phyloP scores from a whole-genome alignment of 2,888 invertebrate species.

The Alloplasta piceator region DNA sequence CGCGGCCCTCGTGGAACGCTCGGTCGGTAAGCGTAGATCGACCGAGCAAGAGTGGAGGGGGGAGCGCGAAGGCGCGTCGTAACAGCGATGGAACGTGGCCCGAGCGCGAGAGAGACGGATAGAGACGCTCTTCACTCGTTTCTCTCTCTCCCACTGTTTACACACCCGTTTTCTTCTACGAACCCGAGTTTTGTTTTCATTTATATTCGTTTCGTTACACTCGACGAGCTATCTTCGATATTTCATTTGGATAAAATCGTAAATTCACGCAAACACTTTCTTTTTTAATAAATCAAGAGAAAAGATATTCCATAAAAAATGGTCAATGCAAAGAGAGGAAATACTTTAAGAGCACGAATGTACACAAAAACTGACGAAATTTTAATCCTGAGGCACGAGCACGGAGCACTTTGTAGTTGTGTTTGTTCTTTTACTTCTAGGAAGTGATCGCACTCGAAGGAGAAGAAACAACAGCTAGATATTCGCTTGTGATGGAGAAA shows the following conservation, averaged over 20 bases:
- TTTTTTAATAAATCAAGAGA: too few relatives aligned
- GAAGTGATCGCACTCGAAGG: not conserved
- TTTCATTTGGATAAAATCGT: too few relatives aligned
- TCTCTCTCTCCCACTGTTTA: constrained; percentile 15
- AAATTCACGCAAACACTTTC: too few relatives aligned
- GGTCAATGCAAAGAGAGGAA: too few relatives aligned
- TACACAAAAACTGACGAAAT: constrained; percentile 1
- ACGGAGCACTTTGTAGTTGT: constrained; percentile 37
- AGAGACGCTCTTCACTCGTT: constrained; percentile 68
- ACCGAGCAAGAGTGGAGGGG: constrained; percentile 22
- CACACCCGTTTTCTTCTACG: too few relatives aligned
- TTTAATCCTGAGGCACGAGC: constrained; percentile 12
- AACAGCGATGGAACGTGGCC: too few relatives aligned
- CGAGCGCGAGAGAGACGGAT: constrained; percentile 68
- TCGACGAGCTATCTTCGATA: too few relatives aligned
- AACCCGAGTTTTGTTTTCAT: too few relatives aligned
- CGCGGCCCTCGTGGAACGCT: constrained; percentile 33
- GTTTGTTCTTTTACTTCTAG: constrained; percentile 5
- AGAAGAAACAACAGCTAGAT: constrained; percentile 19
- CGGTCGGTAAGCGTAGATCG: constrained; percentile 58
- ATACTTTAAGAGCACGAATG: not conserved
- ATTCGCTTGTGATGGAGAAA: constrained; percentile 27
- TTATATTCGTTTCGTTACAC: too few relatives aligned
- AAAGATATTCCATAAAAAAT: too few relatives aligned
- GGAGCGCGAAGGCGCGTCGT: constrained; percentile 52